phyloP scores from a whole-genome alignment of 2,797 vertebrate genomes.

The Microctenopoma lineatum region DNA sequence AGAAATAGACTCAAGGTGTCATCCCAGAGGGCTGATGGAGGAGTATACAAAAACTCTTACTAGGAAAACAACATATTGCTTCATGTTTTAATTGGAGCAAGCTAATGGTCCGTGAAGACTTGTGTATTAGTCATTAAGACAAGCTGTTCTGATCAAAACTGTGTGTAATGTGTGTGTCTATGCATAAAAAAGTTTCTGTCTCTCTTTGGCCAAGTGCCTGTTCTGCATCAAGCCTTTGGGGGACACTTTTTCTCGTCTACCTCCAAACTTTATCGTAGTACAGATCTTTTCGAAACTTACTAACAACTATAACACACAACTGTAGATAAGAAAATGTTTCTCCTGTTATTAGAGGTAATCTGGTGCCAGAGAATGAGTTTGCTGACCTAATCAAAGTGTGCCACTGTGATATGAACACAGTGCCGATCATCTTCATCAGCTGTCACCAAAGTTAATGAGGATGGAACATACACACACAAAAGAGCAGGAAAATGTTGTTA shows the following conservation, averaged over 20 bases:
- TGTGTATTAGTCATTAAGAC: slow-evolving; percentile 79
- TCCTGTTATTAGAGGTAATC: slow-evolving; percentile 2
- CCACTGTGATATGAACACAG: slow-evolving; percentile 33
- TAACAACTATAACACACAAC: slow-evolving; percentile 10
- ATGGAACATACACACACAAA: slow-evolving; percentile 11
- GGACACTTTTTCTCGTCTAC: slow-evolving; percentile 21
- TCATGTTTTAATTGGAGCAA: slow-evolving; percentile 83
- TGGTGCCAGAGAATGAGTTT: not conserved
- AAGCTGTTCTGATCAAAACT: slow-evolving; percentile 78
- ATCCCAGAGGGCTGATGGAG: slow-evolving; percentile 71
- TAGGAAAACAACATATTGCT: slow-evolving; percentile 85
- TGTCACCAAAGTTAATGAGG: slow-evolving; percentile 55
- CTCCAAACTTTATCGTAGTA: slow-evolving; percentile 49
- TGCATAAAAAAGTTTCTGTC: slow-evolving; percentile 42
- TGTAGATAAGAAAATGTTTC: not conserved
- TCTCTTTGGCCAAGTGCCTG: slow-evolving; percentile 54
- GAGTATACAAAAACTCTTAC: slow-evolving; percentile 58
- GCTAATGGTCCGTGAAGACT: slow-evolving; percentile 80
- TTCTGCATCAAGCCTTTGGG: slow-evolving; percentile 44
- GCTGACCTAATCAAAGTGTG: slow-evolving; percentile 15
- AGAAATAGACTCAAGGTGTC: slow-evolving; percentile 71
- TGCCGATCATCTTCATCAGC: slow-evolving; percentile 58
- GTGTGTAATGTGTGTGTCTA: slow-evolving; percentile 14
- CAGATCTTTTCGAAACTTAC: slow-evolving; percentile 28
- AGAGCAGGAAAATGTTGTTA: not conserved